A percentile compares a stretch with the other conserved stretches of the same genome.
Conservation (phyloP, 2,113 vertebrate species). For the Daubentonia madagascariensis region DNA sequence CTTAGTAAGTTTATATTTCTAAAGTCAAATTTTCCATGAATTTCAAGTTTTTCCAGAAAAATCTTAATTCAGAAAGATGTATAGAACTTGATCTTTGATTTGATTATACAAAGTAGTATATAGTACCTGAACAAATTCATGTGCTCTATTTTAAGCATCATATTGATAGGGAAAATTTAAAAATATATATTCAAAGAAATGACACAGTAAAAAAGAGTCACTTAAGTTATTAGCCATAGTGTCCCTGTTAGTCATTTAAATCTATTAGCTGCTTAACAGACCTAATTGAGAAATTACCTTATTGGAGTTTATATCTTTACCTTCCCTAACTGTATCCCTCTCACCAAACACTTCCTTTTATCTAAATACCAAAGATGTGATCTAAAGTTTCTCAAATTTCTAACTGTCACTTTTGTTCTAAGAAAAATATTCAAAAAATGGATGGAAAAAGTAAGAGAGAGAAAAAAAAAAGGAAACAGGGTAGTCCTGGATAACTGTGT, state of each 20-base stretch:
- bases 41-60: conserved; percentile 12
- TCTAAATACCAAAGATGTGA: background rate
- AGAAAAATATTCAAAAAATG: background rate
- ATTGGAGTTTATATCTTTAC: background rate
- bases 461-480: background rate
- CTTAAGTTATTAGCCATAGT: background rate
- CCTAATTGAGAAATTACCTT: conserved; percentile 7
- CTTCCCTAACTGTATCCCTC: background rate
- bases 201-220: background rate
- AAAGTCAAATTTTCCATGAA: conserved; percentile 6
- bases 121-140: background rate
- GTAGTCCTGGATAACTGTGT: background rate
- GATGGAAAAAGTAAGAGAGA: background rate
- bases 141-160: background rate
- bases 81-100: background rate
- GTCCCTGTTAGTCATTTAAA: background rate
- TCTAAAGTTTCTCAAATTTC: background rate
- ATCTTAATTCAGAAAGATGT: background rate
- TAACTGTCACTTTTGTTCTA: background rate
- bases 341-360: background rate
- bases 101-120: background rate
- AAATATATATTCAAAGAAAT: background rate
- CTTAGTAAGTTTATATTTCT: background rate
- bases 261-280: background rate
- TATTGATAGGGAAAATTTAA: background rate